phyloP scores from a whole-genome alignment of 1,140 invertebrate species.

The Penaeus japonicus region DNA sequence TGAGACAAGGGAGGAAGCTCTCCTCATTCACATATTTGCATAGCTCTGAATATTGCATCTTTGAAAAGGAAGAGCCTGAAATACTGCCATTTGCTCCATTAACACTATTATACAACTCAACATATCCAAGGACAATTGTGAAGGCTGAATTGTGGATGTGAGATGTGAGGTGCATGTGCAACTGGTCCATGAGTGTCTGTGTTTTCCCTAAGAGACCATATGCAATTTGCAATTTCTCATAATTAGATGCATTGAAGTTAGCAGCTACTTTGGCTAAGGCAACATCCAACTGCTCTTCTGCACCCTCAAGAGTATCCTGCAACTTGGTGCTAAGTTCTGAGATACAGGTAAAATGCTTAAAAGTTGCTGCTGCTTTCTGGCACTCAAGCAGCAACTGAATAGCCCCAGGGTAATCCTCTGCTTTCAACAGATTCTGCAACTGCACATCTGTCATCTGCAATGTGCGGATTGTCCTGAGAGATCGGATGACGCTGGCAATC shows the following conservation, averaged over 20 bases:
- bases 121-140: constrained; percentile 77
- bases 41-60: constrained; percentile 63
- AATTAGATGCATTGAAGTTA: constrained; percentile 61
- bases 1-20: constrained; percentile 64
- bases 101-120: constrained; percentile 66
- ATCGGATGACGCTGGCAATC: constrained; percentile 58
- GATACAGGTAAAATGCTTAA: constrained; percentile 86
- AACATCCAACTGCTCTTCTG: constrained; percentile 89
- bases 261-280: constrained; percentile 78
- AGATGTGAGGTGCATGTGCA: constrained; percentile 94
- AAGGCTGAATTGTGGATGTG: constrained; percentile 90
- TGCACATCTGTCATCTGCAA: constrained; percentile 77
- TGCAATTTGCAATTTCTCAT: constrained; percentile 67
- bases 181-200: constrained; percentile 90
- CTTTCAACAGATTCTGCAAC: constrained; percentile 80
- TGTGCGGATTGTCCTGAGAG: constrained; percentile 59
- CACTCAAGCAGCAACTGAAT: constrained; percentile 89
- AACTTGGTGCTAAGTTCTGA: constrained; percentile 85
- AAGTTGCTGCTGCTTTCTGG: constrained; percentile 80
- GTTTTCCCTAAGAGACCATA: constrained; percentile 86
- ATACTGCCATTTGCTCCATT: neutral
- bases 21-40: constrained; percentile 64
- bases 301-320: constrained; percentile 89
- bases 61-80: constrained; percentile 50
- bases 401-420: constrained; percentile 88